Evolutionary conservation across 2,797 vertebrate species (phyloP).

Genomic region (Alectoris magna): DNA sequence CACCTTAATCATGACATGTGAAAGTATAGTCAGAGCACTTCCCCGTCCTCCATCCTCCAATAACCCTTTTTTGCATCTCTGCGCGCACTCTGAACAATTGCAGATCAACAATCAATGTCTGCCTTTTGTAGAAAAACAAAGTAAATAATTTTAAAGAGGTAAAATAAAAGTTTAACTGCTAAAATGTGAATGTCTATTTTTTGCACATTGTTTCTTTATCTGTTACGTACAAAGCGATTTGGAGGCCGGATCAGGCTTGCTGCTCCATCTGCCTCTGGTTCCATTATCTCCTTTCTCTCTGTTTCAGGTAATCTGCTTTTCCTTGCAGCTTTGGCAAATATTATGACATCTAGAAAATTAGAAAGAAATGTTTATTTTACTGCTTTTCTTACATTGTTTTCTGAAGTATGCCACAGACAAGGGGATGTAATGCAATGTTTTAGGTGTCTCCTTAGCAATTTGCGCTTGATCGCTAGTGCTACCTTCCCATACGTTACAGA

Average conservation of each 20-base stretch:
- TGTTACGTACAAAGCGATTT: conserved; percentile 80
- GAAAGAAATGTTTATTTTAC: conserved; percentile 66
- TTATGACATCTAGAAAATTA: conserved; percentile 75
- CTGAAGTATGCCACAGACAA: conserved; percentile 70
- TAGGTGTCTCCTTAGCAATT: conserved; percentile 59
- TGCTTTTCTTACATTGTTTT: conserved; percentile 72
- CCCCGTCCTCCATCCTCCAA: conserved; percentile 60
- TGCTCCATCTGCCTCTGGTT: conserved; percentile 62
- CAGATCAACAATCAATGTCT: conserved; percentile 81
- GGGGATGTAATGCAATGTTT: conserved; percentile 65
- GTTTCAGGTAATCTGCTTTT: conserved; percentile 80
- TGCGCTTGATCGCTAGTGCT: conserved; percentile 62
- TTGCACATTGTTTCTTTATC: conserved; percentile 84
- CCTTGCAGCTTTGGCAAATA: conserved; percentile 71
- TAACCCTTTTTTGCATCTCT: conserved; percentile 61
- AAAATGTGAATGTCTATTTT: conserved; percentile 89
- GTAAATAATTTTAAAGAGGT: conserved; percentile 82
- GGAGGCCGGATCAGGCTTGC: conserved; percentile 57
- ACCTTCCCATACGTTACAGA: conserved; percentile 42
- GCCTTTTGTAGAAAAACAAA: conserved; percentile 83
- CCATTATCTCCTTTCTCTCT: conserved; percentile 71
- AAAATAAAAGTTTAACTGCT: conserved; percentile 85
- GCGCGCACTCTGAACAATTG: conserved; percentile 70
- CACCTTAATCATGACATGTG: conserved; percentile 52
- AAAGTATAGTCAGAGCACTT: conserved; percentile 59